Percentiles rank a stretch among this genome's conserved stretches.
Conservation (phyloP, 2,888 invertebrate species). For the Tricholauxania praeusta region DNA sequence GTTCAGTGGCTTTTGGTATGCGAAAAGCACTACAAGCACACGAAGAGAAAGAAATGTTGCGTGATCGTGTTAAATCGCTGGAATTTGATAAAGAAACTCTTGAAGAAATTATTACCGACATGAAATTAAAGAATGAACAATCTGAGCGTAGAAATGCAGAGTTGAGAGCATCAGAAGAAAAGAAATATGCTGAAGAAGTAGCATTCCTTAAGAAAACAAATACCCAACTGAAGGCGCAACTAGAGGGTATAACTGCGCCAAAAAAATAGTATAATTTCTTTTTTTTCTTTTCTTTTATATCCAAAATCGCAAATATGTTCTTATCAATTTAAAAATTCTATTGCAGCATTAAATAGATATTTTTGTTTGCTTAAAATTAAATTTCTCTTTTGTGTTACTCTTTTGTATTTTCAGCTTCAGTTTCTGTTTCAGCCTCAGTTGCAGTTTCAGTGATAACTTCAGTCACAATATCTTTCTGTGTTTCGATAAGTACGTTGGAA, state of each 20-base stretch:
- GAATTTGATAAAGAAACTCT: slow-evolving; percentile 69
- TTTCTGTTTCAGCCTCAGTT: background rate
- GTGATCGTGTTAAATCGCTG: slow-evolving; percentile 79
- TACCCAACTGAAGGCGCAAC: slow-evolving; percentile 91
- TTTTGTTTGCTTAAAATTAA: background rate
- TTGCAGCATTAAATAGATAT: background rate
- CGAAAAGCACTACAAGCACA: slow-evolving; percentile 92
- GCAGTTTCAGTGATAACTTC: background rate
- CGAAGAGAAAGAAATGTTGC: slow-evolving; percentile 81
- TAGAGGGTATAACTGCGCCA: slow-evolving; percentile 94
- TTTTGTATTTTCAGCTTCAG: background rate
- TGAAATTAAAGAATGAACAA: slow-evolving; percentile 83
- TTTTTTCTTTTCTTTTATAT: slow-evolving; percentile 8
- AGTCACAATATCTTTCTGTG: background rate
- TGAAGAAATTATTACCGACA: slow-evolving; percentile 70
- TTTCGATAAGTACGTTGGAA: too few species aligned
- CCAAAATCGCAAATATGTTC: background rate
- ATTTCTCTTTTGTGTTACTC: slow-evolving; percentile 24
- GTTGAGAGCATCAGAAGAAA: slow-evolving; percentile 88
- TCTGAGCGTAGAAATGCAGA: slow-evolving; percentile 86
- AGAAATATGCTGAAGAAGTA: slow-evolving; percentile 92
- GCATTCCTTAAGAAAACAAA: slow-evolving; percentile 94
- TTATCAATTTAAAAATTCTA: background rate
- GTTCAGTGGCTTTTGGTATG: slow-evolving; percentile 97
- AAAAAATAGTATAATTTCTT: slow-evolving; percentile 77